Evolutionary conservation across 2,888 invertebrate genomes (phyloP).

Genomic region (Protodeltote pygarga): DNA sequence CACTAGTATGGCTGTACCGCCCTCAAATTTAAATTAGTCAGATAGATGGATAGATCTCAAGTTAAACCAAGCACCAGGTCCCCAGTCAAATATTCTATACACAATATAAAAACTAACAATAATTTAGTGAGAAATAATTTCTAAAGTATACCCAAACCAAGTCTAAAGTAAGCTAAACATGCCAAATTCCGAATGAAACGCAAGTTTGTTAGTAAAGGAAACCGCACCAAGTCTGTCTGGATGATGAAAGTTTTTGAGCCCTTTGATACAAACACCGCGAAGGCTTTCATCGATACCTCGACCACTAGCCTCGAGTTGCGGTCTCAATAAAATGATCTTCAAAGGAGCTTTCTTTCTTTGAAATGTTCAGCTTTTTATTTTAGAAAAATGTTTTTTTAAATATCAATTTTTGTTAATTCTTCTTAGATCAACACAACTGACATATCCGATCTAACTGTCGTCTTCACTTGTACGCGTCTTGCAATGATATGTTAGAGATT

Average conservation of each 20-base stretch:
- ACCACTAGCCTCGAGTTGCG: slow-evolving; percentile 6
- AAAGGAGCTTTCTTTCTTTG: not conserved
- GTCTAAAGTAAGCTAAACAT: slow-evolving; percentile 1
- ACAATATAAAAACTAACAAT: not conserved
- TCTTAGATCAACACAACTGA: not conserved
- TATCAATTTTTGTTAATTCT: not conserved
- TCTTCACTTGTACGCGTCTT: no score
- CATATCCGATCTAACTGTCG: no score
- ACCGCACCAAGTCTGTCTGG: slow-evolving; percentile 14
- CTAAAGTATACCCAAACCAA: no score
- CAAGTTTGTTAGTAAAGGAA: slow-evolving; percentile 22
- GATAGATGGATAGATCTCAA: no score
- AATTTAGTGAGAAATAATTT: no score
- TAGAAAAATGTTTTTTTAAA: no score
- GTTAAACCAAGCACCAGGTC: no score
- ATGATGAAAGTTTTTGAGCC: slow-evolving; percentile 17
- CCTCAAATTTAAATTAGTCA: no score
- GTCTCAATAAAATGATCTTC: not conserved
- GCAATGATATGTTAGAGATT: no score
- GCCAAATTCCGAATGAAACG: slow-evolving; percentile 13
- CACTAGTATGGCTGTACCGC: no score
- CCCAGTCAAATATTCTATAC: no score
- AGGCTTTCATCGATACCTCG: slow-evolving; percentile 4
- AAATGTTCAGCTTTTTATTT: not conserved
- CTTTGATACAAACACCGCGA: slow-evolving; percentile 25